phyloP scores from a whole-genome alignment of 2,888 invertebrate species.

The Drosophila ochracea region DNA sequence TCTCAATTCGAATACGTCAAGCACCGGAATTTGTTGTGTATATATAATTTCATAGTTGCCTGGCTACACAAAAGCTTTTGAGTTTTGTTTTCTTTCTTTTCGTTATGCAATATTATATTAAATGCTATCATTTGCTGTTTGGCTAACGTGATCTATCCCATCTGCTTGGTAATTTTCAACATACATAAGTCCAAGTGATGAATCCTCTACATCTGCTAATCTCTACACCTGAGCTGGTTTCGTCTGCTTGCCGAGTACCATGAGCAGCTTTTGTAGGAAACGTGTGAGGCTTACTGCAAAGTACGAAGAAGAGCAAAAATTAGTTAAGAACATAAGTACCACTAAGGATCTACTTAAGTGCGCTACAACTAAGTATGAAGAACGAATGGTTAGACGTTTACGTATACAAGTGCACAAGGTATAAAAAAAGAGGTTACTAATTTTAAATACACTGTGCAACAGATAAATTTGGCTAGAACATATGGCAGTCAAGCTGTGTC shows the following conservation, averaged over 20 bases:
- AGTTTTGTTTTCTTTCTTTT: slow-evolving; percentile 29
- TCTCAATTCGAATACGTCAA: slow-evolving; percentile 30
- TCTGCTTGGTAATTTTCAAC: slow-evolving; percentile 21
- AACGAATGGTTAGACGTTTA: slow-evolving; percentile 15
- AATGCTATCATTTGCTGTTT: slow-evolving; percentile 70
- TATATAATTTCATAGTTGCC: slow-evolving; percentile 18
- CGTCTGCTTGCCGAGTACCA: slow-evolving; percentile 90
- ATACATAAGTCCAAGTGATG: slow-evolving; percentile 18
- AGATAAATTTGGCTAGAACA: neutral
- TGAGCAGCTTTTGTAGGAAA: slow-evolving; percentile 89
- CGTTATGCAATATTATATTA: slow-evolving; percentile 46
- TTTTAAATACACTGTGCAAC: slow-evolving; percentile 3
- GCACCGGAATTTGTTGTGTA: slow-evolving; percentile 16
- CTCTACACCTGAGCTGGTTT: slow-evolving; percentile 89
- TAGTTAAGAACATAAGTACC: slow-evolving; percentile 9
- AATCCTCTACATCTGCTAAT: slow-evolving; percentile 29
- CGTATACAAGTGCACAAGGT: slow-evolving; percentile 35
- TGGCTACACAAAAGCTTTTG: slow-evolving; percentile 66
- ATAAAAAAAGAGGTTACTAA: neutral
- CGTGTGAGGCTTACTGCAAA: slow-evolving; percentile 88
- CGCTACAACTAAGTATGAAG: slow-evolving; percentile 28
- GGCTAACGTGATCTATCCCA: slow-evolving; percentile 48
- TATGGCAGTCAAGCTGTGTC: no score
- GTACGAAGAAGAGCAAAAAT: slow-evolving; percentile 24
- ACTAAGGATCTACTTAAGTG: slow-evolving; percentile 37